A percentile compares a stretch with the other conserved stretches of the same genome.
Evolutionary conservation across 2,888 invertebrate genomes (phyloP).

Genomic region (Leptopterna dolabrata): DNA sequence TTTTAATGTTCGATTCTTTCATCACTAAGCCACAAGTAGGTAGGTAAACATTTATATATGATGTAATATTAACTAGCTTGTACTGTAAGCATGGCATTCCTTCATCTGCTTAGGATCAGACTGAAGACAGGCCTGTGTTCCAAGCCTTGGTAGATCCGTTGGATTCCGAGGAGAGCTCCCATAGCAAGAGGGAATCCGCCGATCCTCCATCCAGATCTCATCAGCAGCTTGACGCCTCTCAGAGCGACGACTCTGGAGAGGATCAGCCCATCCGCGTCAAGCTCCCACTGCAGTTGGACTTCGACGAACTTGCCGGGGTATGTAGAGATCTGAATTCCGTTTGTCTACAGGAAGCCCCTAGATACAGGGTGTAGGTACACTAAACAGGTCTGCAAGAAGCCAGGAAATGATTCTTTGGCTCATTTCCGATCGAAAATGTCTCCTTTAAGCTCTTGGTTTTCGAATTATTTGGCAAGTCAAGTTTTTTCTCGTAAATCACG

Average conservation of each 20-base stretch:
- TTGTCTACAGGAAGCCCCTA: too few relatives aligned
- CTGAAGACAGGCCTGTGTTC: slow-evolving; percentile 66
- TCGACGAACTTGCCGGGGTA: slow-evolving; percentile 85
- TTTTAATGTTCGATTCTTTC: too few relatives aligned
- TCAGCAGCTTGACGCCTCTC: slow-evolving; percentile 66
- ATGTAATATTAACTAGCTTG: too few relatives aligned
- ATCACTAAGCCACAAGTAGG: too few relatives aligned
- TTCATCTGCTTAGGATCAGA: slow-evolving; percentile 67
- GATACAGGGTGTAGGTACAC: too few relatives aligned
- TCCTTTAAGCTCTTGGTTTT: too few relatives aligned
- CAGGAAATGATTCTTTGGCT: too few relatives aligned
- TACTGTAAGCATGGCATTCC: neutral
- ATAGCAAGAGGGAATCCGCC: slow-evolving; percentile 64
- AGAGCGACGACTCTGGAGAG: slow-evolving; percentile 42
- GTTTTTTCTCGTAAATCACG: too few relatives aligned
- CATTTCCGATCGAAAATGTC: too few relatives aligned
- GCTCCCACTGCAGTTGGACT: slow-evolving; percentile 83
- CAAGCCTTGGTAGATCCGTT: slow-evolving; percentile 65
- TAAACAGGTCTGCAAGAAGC: too few relatives aligned
- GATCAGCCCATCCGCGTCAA: slow-evolving; percentile 73
- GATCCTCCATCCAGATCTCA: slow-evolving; percentile 64
- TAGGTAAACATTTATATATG: too few relatives aligned
- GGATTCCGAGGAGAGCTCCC: slow-evolving; percentile 63
- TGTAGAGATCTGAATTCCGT: slow-evolving; percentile 58
- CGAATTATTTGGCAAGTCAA: too few relatives aligned